Evolutionary conservation across 2,797 vertebrate genomes (phyloP), one percentile per base, ranked within the genome.

Genomic region (Propithecus deckenii): DNA sequence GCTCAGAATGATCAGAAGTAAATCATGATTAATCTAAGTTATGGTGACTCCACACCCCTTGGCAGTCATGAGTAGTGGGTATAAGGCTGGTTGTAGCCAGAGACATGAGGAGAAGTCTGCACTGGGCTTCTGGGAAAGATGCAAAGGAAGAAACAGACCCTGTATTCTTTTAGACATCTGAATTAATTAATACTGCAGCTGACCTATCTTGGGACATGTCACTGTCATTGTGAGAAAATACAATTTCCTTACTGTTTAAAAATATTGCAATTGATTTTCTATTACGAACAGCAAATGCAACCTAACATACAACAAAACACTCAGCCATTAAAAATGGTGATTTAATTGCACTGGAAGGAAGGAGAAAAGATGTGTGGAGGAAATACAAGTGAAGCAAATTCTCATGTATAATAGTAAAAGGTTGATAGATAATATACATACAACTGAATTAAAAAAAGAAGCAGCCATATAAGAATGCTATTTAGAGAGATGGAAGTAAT

Each of bases 231-330:
- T 25, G 61, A 59, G 50, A 55, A 96, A 94, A 96, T 23, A 61
- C 17, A 88, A 83, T 88, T 75, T 95, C n/a, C 84, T 88, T 63
- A 81, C n/a, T 86, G 55, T 17, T 89, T 76, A 76, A 93, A 76
- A 93, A 83, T 72, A 91, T 15, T 97, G 63, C 23, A 91, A 84
- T 59, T 80, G 11, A 92, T 80, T 95, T 84, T 92, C 80, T 48
- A 79, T 84, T 50, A 76, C 43, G 23, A 67, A 35, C 55, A 83
- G 28, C 65, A 32, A 86, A 93, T 89, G 28, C 23, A 78, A 22
- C 8, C 14, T 95, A 87, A 89, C 11, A 59, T 55, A 95, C 4
- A 23, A 41, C 35, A 55, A 67, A 55, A 38, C 32, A 86, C 1
- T 80, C 4, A 86, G 69, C 43, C 78, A 67, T 43, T 55, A 17